Percentiles rank a stretch among this genome's conserved stretches.
Evolutionary conservation across 2,113 vertebrate genomes (phyloP).

Genomic region (Drymodes brunneopygia): DNA sequence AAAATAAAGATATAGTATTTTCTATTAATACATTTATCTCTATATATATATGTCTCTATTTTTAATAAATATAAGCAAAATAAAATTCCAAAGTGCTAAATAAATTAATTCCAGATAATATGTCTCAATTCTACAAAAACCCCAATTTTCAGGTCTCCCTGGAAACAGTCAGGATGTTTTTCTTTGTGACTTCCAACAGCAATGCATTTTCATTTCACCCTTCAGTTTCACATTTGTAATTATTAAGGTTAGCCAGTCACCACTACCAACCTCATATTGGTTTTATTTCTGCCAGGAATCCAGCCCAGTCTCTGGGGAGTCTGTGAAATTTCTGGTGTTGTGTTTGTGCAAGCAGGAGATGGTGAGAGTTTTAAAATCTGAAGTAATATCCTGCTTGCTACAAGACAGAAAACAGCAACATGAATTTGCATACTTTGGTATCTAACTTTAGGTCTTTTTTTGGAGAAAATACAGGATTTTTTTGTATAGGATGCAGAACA

Average conservation of each 20-base stretch:
- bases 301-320: neutral
- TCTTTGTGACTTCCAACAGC: neutral
- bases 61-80: neutral
- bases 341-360: neutral
- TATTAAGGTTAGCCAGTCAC: neutral
- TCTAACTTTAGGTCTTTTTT: neutral
- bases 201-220: neutral
- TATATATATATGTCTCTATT: neutral
- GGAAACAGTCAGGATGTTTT: neutral
- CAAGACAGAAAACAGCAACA: neutral
- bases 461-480: neutral
- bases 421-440: neutral
- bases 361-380: neutral
- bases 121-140: neutral
- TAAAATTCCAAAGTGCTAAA: neutral
- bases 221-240: neutral
- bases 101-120: neutral
- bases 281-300: neutral
- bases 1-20: neutral
- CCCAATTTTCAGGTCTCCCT: neutral
- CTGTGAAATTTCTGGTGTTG: neutral
- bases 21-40: neutral
- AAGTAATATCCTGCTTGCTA: neutral
- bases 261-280: neutral
- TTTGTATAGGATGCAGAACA: accelerated